Percentiles rank a stretch among this genome's conserved stretches.
Conservation (phyloP, 1,140 invertebrate species). For the Pristionchus pacificus region DNA sequence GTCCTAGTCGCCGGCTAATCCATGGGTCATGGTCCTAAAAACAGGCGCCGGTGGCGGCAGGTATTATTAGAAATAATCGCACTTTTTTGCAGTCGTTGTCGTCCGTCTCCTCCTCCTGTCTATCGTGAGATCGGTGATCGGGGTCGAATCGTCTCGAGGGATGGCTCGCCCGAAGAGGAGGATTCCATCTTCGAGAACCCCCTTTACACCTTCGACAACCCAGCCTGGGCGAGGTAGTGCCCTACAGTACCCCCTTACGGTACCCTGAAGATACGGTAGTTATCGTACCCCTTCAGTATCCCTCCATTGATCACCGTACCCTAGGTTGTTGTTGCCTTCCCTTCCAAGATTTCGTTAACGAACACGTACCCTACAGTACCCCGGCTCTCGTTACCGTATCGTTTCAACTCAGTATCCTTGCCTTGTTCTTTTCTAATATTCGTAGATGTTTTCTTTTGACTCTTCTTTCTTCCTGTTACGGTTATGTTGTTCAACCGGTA, state of each 20-base stretch:
- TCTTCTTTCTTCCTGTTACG: too few relatives aligned
- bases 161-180: too few relatives aligned
- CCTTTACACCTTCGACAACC: neutral
- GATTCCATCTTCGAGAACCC: conserved; percentile 7
- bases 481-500: too few relatives aligned
- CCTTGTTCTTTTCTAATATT: neutral
- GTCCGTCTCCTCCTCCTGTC: too few relatives aligned
- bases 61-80: too few relatives aligned
- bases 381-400: neutral
- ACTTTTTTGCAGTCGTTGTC: too few relatives aligned
- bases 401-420: neutral
- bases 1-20: too few relatives aligned
- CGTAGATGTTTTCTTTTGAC: neutral
- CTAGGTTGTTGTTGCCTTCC: conserved; percentile 9
- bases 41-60: too few relatives aligned
- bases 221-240: neutral
- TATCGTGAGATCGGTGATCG: too few relatives aligned
- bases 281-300: neutral
- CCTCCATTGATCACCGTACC: neutral
- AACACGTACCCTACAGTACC: neutral
- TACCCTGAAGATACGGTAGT: conserved; percentile 1
- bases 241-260: neutral
- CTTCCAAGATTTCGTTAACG: conserved; percentile 2
- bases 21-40: too few relatives aligned
- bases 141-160: too few relatives aligned